Percentiles rank a stretch among this genome's conserved stretches.
Evolutionary conservation across 2,888 invertebrate species (phyloP).

Genomic region (Podabrus alpinus): DNA sequence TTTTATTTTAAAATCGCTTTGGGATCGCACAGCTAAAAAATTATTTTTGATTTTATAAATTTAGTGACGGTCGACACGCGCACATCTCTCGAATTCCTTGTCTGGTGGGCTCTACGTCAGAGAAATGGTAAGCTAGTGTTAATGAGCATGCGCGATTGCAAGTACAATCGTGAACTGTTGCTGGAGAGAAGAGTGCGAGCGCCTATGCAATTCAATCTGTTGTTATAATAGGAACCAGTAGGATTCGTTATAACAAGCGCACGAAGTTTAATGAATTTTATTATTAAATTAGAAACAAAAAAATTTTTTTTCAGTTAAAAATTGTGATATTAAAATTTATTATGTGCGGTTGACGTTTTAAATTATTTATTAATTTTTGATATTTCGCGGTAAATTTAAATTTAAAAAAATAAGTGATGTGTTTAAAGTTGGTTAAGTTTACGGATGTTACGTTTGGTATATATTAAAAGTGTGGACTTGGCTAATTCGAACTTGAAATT

Average conservation of each 20-base stretch:
- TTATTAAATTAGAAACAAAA: slow-evolving; percentile 7
- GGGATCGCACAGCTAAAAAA: not conserved
- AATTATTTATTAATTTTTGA: not conserved
- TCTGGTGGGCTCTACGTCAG: slow-evolving; percentile 36
- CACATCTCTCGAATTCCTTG: slow-evolving; percentile 45
- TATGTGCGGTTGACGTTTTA: not conserved
- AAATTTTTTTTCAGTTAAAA: not conserved
- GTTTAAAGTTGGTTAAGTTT: not conserved
- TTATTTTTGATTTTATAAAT: slow-evolving; percentile 2
- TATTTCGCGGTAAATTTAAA: slow-evolving; percentile 9
- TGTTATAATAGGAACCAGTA: slow-evolving; percentile 6
- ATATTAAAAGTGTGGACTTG: not conserved
- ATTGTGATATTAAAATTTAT: not conserved
- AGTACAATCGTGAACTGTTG: slow-evolving; percentile 32
- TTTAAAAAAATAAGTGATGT: not conserved
- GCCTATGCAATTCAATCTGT: slow-evolving; percentile 20
- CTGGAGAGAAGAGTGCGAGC: slow-evolving; percentile 12
- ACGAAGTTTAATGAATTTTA: slow-evolving; percentile 37
- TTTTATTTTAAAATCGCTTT: not conserved
- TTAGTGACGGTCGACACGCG: slow-evolving; percentile 18
- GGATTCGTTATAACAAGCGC: slow-evolving; percentile 27
- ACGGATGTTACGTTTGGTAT: not conserved
- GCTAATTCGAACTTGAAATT: not conserved
- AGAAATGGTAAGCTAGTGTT: slow-evolving; percentile 19
- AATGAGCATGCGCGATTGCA: slow-evolving; percentile 28